Base-by-base conservation (phyloP, 2,888 invertebrate genomes). In the Hirtodrosophila confusa region DNA sequence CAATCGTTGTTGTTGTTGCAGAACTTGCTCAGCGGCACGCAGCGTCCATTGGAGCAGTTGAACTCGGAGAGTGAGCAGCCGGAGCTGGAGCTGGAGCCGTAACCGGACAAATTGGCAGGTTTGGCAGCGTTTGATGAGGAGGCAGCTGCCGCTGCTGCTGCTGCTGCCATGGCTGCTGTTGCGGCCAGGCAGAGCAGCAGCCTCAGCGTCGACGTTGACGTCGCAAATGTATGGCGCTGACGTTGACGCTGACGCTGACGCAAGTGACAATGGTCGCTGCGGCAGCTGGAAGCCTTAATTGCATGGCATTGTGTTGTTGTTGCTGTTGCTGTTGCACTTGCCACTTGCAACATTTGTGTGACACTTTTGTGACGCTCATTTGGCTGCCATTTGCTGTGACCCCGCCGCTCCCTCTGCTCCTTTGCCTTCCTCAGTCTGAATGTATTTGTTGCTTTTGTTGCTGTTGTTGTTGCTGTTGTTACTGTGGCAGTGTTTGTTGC, bases 1-100 rank as follows among this genome's bases (percentile, higher is more conserved):
- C 96, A 96, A 89, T 97, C 95, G 90, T 96, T 95, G 74, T 93
- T 93, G 74, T 95, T 95, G 90, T 96, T 95, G 91, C 96, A 96
- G 90, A 94, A 96, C 90, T 94, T 93, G 92, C 95, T 96, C 76
- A 95, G 93, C 43, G 94, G 92, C 66, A 92, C 91, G 83, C 92
- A 92, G 69, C 90, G 91, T 60, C 91, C 90, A 80, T 92, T 92
- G 54, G 89, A 88, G 82, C 92, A 92, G 73, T 90, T 89, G 78
- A 88, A 90, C 63, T 92, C 91, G 55, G 92, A 88, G 67, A 91
- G 89, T 48, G 89, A 88, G 69, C 92, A 92, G 61, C 73, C 73
- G 4, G 70, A 78, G 61, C 41, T 50, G 66, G 35, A 24, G 45
- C 66, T 58, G 54, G 68, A 37, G 23, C 35, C 37, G 62, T 40